Percentiles rank a stretch among this genome's conserved stretches.
phyloP scores from a whole-genome alignment of 2,888 invertebrate species.

The Lepidochitona cinerea region DNA sequence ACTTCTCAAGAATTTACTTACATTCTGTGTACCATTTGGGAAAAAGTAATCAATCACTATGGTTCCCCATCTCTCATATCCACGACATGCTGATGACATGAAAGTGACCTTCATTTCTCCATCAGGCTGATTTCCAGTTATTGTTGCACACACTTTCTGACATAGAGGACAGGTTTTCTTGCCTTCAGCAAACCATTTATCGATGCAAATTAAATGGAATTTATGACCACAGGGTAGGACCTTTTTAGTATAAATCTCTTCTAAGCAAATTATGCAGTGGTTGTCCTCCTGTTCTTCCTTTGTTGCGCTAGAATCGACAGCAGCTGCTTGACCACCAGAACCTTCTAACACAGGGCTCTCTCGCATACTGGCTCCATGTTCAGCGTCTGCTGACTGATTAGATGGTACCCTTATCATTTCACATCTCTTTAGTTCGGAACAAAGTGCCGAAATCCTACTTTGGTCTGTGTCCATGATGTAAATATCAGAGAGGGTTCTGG shows the following conservation, averaged over 20 bases:
- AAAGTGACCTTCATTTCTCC: slow-evolving; percentile 40
- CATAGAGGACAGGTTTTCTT: slow-evolving; percentile 61
- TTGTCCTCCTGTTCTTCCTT: no score
- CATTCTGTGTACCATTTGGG: slow-evolving; percentile 48
- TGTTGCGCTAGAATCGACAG: no score
- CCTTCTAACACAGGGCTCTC: no score
- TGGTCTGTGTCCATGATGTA: no score
- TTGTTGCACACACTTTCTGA: slow-evolving; percentile 45
- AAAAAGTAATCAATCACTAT: slow-evolving; percentile 62
- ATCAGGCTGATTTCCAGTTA: slow-evolving; percentile 57
- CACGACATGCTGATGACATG: slow-evolving; percentile 14
- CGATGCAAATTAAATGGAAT: slow-evolving; percentile 56
- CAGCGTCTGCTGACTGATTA: no score
- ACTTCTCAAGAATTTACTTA: no score
- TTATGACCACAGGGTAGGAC: slow-evolving; percentile 46
- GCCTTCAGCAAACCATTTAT: slow-evolving; percentile 35
- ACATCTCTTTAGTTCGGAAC: no score
- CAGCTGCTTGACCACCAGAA: no score
- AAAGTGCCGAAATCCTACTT: no score
- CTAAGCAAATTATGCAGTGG: slow-evolving; percentile 57
- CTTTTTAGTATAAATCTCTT: slow-evolving; percentile 25
- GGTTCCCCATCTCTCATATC: slow-evolving; percentile 23
- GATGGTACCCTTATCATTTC: no score
- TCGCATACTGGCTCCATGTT: no score
- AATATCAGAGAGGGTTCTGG: no score